Conservation (phyloP, 2,797 vertebrate genomes). For the Gymnothorax javanicus region DNA sequence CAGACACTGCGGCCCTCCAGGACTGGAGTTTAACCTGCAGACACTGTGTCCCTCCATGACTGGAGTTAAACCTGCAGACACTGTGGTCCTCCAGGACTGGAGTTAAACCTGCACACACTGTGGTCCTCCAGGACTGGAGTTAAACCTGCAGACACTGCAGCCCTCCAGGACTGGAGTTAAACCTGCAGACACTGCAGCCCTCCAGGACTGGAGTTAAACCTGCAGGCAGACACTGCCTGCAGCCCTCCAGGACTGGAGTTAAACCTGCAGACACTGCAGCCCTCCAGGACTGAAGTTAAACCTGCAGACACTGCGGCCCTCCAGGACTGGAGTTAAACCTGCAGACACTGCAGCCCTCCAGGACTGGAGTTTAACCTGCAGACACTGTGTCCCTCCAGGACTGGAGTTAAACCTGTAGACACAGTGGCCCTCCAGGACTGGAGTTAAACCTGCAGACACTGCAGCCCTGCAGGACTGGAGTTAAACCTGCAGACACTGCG, state of each 20-base stretch:
- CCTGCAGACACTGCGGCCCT: too few species aligned
- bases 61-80: background rate
- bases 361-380: background rate
- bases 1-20: background rate
- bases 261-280: constrained; percentile 27
- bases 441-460: background rate
- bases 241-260: too few species aligned
- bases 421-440: background rate
- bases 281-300: background rate
- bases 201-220: background rate
- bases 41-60: background rate
- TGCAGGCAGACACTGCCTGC: background rate
- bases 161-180: background rate
- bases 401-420: background rate
- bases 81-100: background rate
- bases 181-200: too few species aligned
- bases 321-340: background rate
- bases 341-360: background rate
- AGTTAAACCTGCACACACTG: background rate
- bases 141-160: background rate
- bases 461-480: background rate
- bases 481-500: background rate
- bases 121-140: background rate
- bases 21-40: background rate
- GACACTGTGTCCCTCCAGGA: background rate